Evolutionary conservation across 2,797 vertebrate species (phyloP), one percentile per base, ranked within the genome.

Genomic region (Phrynocephalus vlangalii): DNA sequence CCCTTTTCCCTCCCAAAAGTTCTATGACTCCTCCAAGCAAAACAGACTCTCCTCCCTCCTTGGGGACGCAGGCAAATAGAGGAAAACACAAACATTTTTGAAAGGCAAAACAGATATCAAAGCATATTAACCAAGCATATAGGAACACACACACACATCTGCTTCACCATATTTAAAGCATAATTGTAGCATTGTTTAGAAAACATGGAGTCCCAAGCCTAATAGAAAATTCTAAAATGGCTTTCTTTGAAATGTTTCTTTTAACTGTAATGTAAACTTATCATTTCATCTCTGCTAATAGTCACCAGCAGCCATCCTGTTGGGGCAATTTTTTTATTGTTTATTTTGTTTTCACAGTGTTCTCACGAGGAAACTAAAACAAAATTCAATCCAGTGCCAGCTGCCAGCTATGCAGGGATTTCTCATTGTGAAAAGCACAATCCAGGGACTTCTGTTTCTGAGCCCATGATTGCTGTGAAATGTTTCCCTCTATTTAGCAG

Each of bases 241-340:
- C 0, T 85, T 82, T 88, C 30, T 71, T 22, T 87, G 0, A 24
- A 16, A 52, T 50, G 48, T 63, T 90, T 91, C 22, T 90, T 38
- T 76, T 84, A 84, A 85, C 50, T 88, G 91, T 67, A 82, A 86
- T 66, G 0, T 83, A 81, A 75, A 86, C 83, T 89, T 87, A 52
- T 26, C 44, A 93, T 94, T 92, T 93, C 83, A 66, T 92, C 81
- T 90, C 79, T 88, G 52, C 63, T 95, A 93, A 90, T 91, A 95
- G 85, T 90, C 48, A 80, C 85, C 56, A 83, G 48, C 73, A 92
- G 86, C 72, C 0, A 0, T 48, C 91, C 56, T 33, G 2, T 78
- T 92, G 88, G 75, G 86, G 90, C 38, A 44, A 84, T 18, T 4
- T 71, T 71, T 73, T 73, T 70, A 44, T 44, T 44, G 38, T 44